Base-by-base conservation (phyloP, 2,113 vertebrate species). In the Callithrix jacchus region DNA sequence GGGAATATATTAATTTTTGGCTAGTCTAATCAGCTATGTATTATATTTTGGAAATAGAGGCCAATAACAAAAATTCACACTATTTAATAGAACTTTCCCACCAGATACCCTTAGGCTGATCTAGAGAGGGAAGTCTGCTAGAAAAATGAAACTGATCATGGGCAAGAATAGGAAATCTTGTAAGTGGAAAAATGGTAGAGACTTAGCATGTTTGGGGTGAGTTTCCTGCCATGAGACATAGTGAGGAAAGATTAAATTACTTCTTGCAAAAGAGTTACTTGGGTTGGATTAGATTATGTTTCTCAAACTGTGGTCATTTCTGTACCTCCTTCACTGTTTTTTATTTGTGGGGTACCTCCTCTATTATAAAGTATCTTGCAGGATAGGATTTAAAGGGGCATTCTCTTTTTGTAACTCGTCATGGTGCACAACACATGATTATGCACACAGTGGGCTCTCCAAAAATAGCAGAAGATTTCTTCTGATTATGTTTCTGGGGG, bases 11-110 rank as follows among this genome's bases (percentile, higher is more conserved):
- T 64, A 61, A 61, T 27, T 30, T 49, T 96, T 96, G 91, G 70
- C 27, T 58, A 21, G 74, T 97, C 85, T 52, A 64, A 6, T 92
- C 82, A 93, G 64, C 86, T 61, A 77, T 68, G 37, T 94, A n/a
- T 90, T 97, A 88, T 37, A 77, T 97, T 97, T 83, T 73, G 47
- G 25, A 91, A 58, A 47, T 8, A 27, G 45, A 93, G 4, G 30
- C 20, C 42, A 32, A 18, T 73, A 80, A 76, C 11, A 49, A 16
- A 70, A 77, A 30, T n/a, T 35, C 52, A 66, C 27, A 47, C 14
- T 68, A 6, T n/a, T 70, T 61, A 85, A n/a, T 12, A 74, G 80
- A 45, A 1, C 47, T 58, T 82, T 86, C 14, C 37, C 42, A 47
- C 14, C 14, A 47, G 35, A 13, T 35, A 35, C 32, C 14, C 32